phyloP scores from a whole-genome alignment of 2,797 vertebrate genomes.

The Luscinia luscinia region DNA sequence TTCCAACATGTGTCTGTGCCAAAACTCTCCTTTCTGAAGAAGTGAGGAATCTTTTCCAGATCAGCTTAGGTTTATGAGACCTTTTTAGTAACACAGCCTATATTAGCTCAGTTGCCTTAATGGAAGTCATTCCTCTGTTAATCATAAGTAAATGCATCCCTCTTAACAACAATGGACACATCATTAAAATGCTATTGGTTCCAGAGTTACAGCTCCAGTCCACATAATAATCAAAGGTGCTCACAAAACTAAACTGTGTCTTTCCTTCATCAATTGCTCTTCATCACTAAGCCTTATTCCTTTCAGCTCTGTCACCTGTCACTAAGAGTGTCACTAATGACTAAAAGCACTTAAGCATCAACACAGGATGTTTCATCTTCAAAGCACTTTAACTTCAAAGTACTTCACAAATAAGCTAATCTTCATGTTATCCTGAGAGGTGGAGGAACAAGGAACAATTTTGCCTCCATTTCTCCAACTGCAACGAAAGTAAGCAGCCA shows the following conservation, averaged over 20 bases:
- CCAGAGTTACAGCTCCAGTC: neutral
- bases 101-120: neutral
- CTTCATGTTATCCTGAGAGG: neutral
- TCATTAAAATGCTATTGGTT: neutral
- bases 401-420: slow-evolving; percentile 44
- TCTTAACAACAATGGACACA: neutral
- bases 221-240: neutral
- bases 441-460: neutral
- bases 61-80: neutral
- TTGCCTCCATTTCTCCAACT: neutral
- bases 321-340: slow-evolving; percentile 13
- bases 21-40: neutral
- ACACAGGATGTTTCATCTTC: slow-evolving; percentile 36
- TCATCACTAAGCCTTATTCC: neutral
- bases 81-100: neutral
- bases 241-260: neutral
- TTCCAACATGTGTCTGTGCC: neutral
- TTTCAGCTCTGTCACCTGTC: slow-evolving; percentile 26
- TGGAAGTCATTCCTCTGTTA: neutral
- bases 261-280: slow-evolving; percentile 13
- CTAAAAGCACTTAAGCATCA: neutral
- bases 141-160: neutral
- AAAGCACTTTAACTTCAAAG: slow-evolving; percentile 45
- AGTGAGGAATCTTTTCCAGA: neutral
- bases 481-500: neutral